Evolutionary conservation across 2,797 vertebrate species (phyloP).

Genomic region (Cyprinella venusta): DNA sequence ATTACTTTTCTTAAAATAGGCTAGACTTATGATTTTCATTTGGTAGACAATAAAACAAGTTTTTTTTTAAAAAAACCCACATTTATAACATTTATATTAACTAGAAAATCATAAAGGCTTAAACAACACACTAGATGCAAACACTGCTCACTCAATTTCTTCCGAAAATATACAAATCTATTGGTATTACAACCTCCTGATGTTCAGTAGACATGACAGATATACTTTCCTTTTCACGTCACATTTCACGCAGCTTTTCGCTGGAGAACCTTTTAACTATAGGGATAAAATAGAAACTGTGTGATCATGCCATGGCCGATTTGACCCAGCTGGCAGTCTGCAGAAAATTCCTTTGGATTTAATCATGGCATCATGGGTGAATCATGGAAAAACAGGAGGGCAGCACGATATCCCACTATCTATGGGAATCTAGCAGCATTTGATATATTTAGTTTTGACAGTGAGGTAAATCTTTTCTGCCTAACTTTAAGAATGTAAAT

Average conservation of each 20-base stretch:
- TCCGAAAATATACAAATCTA: not conserved
- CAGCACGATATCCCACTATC: not conserved
- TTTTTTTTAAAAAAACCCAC: too few relatives aligned
- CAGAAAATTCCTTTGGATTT: conserved; percentile 59
- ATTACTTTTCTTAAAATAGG: conserved; percentile 2
- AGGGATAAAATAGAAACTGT: conserved; percentile 45
- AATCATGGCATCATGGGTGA: conserved; percentile 51
- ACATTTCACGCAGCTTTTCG: conserved; percentile 43
- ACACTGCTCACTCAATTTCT: not conserved
- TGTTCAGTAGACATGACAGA: not conserved
- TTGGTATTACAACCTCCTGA: not conserved
- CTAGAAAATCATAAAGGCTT: not conserved
- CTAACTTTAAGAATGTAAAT: not conserved
- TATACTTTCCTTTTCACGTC: conserved; percentile 10
- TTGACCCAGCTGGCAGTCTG: conserved; percentile 48
- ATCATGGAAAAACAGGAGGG: conserved; percentile 52
- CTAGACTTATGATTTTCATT: not conserved
- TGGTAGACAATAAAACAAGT: not conserved
- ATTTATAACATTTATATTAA: not conserved
- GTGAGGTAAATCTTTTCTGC: not conserved
- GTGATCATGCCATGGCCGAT: conserved; percentile 31
- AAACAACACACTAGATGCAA: not conserved
- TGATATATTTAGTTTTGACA: conserved; percentile 4
- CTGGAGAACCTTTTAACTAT: conserved; percentile 52
- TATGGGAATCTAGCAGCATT: conserved; percentile 6